Evolutionary conservation across 2,113 vertebrate species (phyloP).

Genomic region (Peromyscus californicus): DNA sequence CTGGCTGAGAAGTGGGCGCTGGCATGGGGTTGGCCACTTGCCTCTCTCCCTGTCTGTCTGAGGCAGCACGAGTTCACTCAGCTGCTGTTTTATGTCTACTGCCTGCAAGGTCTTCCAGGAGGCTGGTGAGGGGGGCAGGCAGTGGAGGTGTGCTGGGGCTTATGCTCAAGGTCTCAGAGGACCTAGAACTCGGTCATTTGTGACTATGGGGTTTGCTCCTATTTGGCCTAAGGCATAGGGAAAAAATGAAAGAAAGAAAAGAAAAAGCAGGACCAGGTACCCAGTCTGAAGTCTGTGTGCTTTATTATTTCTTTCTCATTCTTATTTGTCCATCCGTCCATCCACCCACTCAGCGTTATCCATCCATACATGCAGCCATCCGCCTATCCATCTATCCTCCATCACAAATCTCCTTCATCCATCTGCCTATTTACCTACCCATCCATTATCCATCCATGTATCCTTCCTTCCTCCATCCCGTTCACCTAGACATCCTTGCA

Average conservation of each 20-base stretch:
- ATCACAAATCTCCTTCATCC: not conserved
- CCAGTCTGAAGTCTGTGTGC: not conserved
- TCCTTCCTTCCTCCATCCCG: not conserved
- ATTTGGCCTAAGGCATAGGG: not conserved
- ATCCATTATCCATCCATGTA: not conserved
- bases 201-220: not conserved
- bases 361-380: not conserved
- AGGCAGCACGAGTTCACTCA: not conserved
- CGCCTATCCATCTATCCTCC: too few relatives aligned
- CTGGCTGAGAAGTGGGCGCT: conserved; percentile 45
- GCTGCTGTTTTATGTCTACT: not conserved
- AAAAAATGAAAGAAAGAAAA: not conserved
- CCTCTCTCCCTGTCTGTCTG: not conserved
- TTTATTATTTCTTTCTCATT: not conserved
- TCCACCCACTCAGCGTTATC: not conserved
- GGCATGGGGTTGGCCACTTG: not conserved
- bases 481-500: not conserved
- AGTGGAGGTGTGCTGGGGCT: not conserved
- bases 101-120: not conserved
- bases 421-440: not conserved
- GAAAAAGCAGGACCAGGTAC: not conserved
- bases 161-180: not conserved
- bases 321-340: not conserved
- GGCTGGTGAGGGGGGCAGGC: accelerated
- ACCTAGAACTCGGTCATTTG: not conserved